A percentile compares a stretch with the other conserved stretches of the same genome.
phyloP scores from a whole-genome alignment of 2,797 vertebrate species.

The Lates japonicus region DNA sequence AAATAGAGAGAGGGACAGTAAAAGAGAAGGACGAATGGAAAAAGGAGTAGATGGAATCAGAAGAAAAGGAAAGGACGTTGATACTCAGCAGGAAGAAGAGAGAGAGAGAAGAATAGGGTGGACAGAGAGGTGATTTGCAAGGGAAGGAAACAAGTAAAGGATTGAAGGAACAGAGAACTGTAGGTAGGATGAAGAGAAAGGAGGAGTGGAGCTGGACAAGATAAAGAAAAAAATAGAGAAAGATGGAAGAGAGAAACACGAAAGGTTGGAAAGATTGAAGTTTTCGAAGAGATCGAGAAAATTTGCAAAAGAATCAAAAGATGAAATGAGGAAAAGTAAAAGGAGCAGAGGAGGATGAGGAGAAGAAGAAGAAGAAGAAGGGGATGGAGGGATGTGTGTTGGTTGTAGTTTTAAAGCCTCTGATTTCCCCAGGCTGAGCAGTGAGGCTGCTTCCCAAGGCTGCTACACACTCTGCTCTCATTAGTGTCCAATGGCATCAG shows the following conservation, averaged over 20 bases:
- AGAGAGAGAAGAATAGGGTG: neutral
- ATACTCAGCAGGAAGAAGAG: neutral
- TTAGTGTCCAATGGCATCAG: conserved; percentile 48
- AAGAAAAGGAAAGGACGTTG: neutral
- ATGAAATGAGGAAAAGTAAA: neutral
- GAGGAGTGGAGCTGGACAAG: neutral
- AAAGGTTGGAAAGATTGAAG: neutral
- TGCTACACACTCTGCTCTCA: conserved; percentile 57
- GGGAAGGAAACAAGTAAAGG: neutral
- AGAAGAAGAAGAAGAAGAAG: neutral
- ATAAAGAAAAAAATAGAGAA: neutral
- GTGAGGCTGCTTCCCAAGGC: conserved; percentile 33
- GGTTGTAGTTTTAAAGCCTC: conserved; percentile 29
- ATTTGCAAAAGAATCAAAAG: neutral
- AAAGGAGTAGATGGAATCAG: neutral
- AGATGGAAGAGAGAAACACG: neutral
- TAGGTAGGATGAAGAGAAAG: neutral
- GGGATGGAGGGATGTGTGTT: conserved; percentile 2
- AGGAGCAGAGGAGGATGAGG: neutral
- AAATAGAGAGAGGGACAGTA: neutral
- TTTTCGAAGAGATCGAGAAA: neutral
- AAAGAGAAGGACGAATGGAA: neutral
- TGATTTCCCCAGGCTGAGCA: conserved; percentile 64
- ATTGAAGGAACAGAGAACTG: neutral
- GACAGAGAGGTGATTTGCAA: neutral